Evolutionary conservation across 2,888 invertebrate species (phyloP), one percentile per base, ranked within the genome.

Genomic region (Geophilus truncorum): DNA sequence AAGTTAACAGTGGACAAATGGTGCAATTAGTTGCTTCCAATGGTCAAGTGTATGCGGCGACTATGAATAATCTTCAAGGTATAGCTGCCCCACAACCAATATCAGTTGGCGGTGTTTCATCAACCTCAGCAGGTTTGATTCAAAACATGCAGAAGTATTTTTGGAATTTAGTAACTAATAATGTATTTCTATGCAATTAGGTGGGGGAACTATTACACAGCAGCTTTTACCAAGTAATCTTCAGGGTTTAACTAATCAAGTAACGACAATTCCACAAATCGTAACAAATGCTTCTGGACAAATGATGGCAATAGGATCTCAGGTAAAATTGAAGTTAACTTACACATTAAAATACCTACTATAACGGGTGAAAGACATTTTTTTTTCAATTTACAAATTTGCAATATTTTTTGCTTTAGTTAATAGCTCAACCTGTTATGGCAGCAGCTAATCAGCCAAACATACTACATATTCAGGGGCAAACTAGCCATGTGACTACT

Each of bases 31-130:
- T 94, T 5, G 90, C 94, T 83, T 93, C 92, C 87, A 94, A 94
- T 87, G 94, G 94, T 34, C 94, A 94, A 89, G 93, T 94, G 70
- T 92, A 94, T 25, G 93, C 94, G 36, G 94, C 94, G 30, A 93
- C 94, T 9, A 88, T 94, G 82, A 93, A 93, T 83, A 94, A 93
- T 87, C 90, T 87, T 10, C 80, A 80, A 51, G 80, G 62, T 12
- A 32, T 80, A 2, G 85, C 86, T 21, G 81, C 86, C 34, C 80
- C 82, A 10, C 83, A 83, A 70, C 82, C 82, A n/a, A 80, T 83
- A 45, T 80, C 82, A 36, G 81, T 83, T 12, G 82, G 82, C 40
- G 81, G 82, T 51, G 81, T 83, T 51, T 80, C 81, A 45, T 79
- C 81, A 15, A 82, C 82, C 78, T 81, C 81, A 76, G 62, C 80